Evolutionary conservation across 2,113 vertebrate species (phyloP), one percentile per base, ranked within the genome.

Genomic region (Corythoichthys intestinalis): DNA sequence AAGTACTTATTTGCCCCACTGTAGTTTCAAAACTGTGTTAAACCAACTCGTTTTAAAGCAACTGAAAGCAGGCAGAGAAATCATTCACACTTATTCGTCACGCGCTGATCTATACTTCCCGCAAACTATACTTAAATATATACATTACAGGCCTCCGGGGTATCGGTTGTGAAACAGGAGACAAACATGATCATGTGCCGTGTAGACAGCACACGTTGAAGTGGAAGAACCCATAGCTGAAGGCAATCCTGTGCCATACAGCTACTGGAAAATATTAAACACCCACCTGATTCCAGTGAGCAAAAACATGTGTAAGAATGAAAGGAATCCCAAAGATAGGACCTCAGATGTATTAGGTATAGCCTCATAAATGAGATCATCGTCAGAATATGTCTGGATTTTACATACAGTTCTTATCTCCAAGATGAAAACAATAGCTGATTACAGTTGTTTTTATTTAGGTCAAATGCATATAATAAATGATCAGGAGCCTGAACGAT

Each of bases 201-300:
- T 6, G 4, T n/a, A 6, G 61, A 49, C 74, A 78, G 39, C 61
- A 48, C 14, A 72, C 13, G 17, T 52, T 69, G 13, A 12, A 65
- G 59, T 65, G 74, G 35, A 58, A 56, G 65, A n/a, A 70, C 72
- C 74, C 77, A 63, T 80, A 75, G 54, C 79, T 82, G 37, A 1
- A 70, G 79, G 84, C 73, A 63, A 77, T 77, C 71, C 46, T 79
- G 76, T 71, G 39, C 56, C 76, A 74, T 76, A 75, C 71, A 71
- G 76, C 74, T 50, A 79, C 79, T 83, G 70, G 74, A 80, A 76
- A 80, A 78, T 67, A 77, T 83, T 65, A 44, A 65, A 70, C 65
- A 54, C 46, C 70, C 84, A 86, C 76, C 82, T 86, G 85, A 68
- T 82, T 89, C 70, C 74, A 58, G 73, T 90, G 72, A 89, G 69